Percentiles rank a stretch among this genome's conserved stretches.
Conservation (phyloP, 2,113 vertebrate genomes). For the Alligator mississippiensis region DNA sequence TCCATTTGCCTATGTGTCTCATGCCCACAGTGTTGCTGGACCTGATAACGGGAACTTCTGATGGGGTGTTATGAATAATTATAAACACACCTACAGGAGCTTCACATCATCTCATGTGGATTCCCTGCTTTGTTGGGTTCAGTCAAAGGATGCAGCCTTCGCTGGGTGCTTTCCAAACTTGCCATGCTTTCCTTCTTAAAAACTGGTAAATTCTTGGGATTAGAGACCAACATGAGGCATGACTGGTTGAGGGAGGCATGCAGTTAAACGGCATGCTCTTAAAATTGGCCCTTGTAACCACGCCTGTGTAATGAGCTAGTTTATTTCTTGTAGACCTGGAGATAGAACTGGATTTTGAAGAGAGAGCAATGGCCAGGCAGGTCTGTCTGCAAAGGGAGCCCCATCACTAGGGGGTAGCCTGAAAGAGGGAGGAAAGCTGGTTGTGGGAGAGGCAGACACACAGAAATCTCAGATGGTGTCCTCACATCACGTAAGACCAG, state of each 20-base stretch:
- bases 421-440: not conserved
- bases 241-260: not conserved
- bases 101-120: not conserved
- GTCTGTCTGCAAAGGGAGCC: not conserved
- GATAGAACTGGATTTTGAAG: not conserved
- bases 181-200: too few relatives aligned
- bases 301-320: not conserved
- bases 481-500: accelerated
- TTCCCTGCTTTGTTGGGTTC: not conserved
- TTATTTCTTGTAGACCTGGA: not conserved
- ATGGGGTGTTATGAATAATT: not conserved
- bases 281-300: not conserved
- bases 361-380: not conserved
- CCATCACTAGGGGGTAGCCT: not conserved
- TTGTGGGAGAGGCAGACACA: not conserved
- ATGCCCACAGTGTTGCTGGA: not conserved
- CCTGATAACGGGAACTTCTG: not conserved
- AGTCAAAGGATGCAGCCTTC: not conserved
- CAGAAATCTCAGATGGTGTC: accelerated
- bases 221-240: not conserved
- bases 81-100: too few relatives aligned
- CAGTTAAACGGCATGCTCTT: not conserved
- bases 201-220: not conserved
- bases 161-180: not conserved
- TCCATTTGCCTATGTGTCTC: not conserved